A percentile compares a stretch with the other conserved stretches of the same genome.
Evolutionary conservation across 1,140 invertebrate species (phyloP).

Genomic region (Neomicropteryx cornuta): DNA sequence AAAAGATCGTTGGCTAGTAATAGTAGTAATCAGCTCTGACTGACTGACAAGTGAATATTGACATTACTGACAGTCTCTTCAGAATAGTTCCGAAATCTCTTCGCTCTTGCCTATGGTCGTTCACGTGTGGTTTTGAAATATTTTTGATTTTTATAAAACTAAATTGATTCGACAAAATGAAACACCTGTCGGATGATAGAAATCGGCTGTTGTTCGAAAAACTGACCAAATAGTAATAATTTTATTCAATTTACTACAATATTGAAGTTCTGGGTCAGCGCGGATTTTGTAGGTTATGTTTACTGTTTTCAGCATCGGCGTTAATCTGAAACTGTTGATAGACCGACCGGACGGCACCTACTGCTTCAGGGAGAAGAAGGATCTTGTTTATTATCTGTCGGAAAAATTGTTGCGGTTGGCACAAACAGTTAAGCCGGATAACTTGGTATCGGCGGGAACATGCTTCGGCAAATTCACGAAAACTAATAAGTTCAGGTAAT

Average conservation of each 20-base stretch:
- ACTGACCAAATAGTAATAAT: constrained; percentile 86
- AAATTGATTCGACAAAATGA: constrained; percentile 52
- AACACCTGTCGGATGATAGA: constrained; percentile 83
- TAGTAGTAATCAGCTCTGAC: too few relatives aligned
- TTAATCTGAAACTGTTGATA: constrained; percentile 88
- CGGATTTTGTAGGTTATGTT: too few relatives aligned
- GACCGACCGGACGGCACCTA: constrained; percentile 94
- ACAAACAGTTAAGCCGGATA: constrained; percentile 64
- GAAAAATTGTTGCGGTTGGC: constrained; percentile 67
- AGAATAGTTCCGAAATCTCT: too few relatives aligned
- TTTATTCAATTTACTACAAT: constrained; percentile 1
- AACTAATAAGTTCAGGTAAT: constrained; percentile 86
- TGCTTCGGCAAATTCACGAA: constrained; percentile 99
- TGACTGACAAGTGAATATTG: too few relatives aligned
- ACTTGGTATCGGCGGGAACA: constrained; percentile 83
- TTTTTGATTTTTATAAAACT: neutral
- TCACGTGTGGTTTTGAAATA: neutral
- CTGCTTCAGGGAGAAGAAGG: constrained; percentile 88
- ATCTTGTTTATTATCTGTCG: constrained; percentile 89
- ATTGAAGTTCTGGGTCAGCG: too few relatives aligned
- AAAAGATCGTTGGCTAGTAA: too few relatives aligned
- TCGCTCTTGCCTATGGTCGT: too few relatives aligned
- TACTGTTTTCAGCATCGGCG: constrained; percentile 90
- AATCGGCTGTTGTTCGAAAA: constrained; percentile 88
- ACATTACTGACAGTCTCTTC: too few relatives aligned